Conservation (phyloP, 2,888 invertebrate genomes). For the Caradrina kadenii region DNA sequence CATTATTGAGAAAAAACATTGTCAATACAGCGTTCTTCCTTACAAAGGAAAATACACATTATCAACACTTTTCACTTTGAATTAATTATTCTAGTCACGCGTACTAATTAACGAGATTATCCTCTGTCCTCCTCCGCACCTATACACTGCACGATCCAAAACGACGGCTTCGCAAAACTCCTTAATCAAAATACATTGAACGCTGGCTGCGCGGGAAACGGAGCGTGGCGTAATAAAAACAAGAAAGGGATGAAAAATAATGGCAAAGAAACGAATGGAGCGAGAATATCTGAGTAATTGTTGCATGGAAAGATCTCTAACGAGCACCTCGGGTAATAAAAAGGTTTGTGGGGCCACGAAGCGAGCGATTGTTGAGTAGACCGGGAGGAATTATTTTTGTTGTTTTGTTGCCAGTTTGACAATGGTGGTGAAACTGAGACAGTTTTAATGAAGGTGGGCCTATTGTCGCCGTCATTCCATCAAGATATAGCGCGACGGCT, state of each 20-base stretch:
- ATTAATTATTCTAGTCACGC: constrained; percentile 56
- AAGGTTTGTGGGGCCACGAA: constrained; percentile 60
- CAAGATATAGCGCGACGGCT: constrained; percentile 28
- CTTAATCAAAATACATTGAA: constrained; percentile 64
- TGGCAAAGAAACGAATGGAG: constrained; percentile 71
- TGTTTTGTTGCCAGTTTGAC: constrained; percentile 49
- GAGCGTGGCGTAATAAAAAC: constrained; percentile 61
- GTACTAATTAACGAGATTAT: constrained; percentile 65
- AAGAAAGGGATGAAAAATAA: constrained; percentile 64
- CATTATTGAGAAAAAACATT: constrained; percentile 6
- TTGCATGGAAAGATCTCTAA: constrained; percentile 80
- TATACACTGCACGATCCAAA: constrained; percentile 12
- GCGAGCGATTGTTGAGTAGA: constrained; percentile 51
- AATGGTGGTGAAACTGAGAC: constrained; percentile 52
- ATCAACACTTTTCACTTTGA: constrained; percentile 45
- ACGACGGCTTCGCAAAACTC: constrained; percentile 38
- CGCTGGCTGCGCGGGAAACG: constrained; percentile 56
- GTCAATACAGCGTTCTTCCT: constrained; percentile 6
- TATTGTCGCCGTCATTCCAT: constrained; percentile 40
- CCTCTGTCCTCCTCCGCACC: constrained; percentile 27
- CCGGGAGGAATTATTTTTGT: constrained; percentile 39
- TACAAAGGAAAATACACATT: constrained; percentile 31
- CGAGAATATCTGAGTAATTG: constrained; percentile 80
- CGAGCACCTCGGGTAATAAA: constrained; percentile 72
- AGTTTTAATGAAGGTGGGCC: constrained; percentile 48